Conservation (phyloP, 2,888 invertebrate genomes). For the Agriopis leucophaearia region DNA sequence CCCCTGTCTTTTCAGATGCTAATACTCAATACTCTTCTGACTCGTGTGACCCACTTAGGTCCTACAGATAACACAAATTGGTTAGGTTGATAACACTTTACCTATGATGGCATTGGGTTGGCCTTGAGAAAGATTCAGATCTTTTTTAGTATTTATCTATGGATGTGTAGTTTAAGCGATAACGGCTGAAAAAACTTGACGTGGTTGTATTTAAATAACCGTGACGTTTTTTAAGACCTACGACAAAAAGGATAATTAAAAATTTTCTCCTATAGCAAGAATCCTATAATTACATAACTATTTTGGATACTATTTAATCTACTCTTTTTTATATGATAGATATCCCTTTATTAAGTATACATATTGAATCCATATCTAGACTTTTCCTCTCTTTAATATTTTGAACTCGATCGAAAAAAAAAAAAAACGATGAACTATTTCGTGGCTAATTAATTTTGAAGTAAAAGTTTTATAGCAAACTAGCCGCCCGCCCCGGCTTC, state of each 20-base stretch:
- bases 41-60: conserved; percentile 72
- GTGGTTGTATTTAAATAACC: conserved; percentile 21
- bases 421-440: no score
- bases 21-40: conserved; percentile 50
- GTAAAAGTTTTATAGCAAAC: no score
- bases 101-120: conserved; percentile 76
- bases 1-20: conserved; percentile 51
- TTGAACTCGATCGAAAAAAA: no score
- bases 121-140: conserved; percentile 62
- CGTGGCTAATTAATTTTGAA: no score
- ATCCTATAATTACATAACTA: no score
- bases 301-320: no score
- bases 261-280: background rate
- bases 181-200: conserved; percentile 8
- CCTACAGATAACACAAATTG: conserved; percentile 73
- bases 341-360: no score
- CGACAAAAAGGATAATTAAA: background rate
- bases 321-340: no score
- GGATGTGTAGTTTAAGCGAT: conserved; percentile 31
- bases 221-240: conserved; percentile 1
- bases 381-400: no score
- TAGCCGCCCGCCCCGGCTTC: no score
- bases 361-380: no score
- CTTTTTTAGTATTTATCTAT: conserved; percentile 37
- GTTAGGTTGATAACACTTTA: conserved; percentile 76